Evolutionary conservation across 2,888 invertebrate genomes (phyloP).

Genomic region (Plebejus melissa): DNA sequence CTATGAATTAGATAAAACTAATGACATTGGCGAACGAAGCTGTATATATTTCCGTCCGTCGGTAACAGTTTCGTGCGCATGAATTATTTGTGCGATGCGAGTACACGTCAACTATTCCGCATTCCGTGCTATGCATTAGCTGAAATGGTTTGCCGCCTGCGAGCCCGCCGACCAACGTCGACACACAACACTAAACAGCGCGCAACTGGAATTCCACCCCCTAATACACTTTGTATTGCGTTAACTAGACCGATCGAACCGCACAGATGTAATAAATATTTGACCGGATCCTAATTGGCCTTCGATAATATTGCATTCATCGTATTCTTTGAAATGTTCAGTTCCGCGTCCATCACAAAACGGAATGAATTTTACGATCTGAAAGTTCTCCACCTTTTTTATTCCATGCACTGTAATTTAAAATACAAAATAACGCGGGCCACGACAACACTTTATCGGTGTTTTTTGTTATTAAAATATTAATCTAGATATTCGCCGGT

Average conservation of each 20-base stretch:
- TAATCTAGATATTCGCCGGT: constrained; percentile 23
- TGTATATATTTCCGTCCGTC: constrained; percentile 25
- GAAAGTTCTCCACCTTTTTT: neutral
- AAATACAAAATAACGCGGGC: constrained; percentile 2
- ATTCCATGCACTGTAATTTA: neutral
- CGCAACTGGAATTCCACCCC: constrained; percentile 62
- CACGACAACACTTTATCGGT: neutral
- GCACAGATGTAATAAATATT: neutral
- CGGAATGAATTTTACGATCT: neutral
- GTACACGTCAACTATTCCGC: constrained; percentile 56
- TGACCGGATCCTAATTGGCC: neutral
- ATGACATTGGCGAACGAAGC: constrained; percentile 14
- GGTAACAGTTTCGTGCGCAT: constrained; percentile 42
- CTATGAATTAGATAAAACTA: constrained; percentile 18
- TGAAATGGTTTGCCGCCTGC: constrained; percentile 57
- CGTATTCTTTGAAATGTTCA: neutral
- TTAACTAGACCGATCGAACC: constrained; percentile 31
- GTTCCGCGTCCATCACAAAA: neutral
- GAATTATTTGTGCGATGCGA: constrained; percentile 57
- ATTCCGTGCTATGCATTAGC: constrained; percentile 59
- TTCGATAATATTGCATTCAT: neutral
- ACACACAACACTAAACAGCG: constrained; percentile 52
- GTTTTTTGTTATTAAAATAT: constrained; percentile 16
- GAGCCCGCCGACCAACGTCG: constrained; percentile 54
- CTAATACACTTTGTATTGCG: constrained; percentile 53